These are phyloP conservation scores for Biston betularia DNA, from an alignment of 2,888 invertebrate species.

Conservation along the genomic window DNA sequence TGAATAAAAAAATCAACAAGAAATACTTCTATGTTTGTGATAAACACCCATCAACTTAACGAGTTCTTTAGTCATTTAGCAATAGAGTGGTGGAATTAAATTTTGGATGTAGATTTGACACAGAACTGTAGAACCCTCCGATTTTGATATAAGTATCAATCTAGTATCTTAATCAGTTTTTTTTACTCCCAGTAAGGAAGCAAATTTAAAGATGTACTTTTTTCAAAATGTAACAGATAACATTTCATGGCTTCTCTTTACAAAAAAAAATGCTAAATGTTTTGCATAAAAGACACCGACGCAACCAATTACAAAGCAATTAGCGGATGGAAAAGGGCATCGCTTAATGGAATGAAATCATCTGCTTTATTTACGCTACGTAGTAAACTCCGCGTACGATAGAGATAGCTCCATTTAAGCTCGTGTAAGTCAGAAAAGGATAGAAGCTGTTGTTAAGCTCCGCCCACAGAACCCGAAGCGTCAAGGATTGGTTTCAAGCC, in stretches of 20 bases:
- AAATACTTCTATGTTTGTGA: too few relatives aligned
- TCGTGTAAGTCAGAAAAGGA: slow-evolving; percentile 51
- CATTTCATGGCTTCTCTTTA: not conserved
- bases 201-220: too few relatives aligned
- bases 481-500: slow-evolving; percentile 74
- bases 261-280: not conserved
- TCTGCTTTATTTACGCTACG: slow-evolving; percentile 74
- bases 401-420: slow-evolving; percentile 48
- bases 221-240: too few relatives aligned
- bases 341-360: slow-evolving; percentile 76
- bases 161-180: too few relatives aligned
- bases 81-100: too few relatives aligned
- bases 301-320: slow-evolving; percentile 63
- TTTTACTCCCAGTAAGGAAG: too few relatives aligned
- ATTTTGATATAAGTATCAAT: too few relatives aligned
- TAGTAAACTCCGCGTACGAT: slow-evolving; percentile 67
- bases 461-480: slow-evolving; percentile 67
- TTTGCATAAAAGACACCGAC: slow-evolving; percentile 29
- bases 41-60: too few relatives aligned
- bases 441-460: slow-evolving; percentile 54
- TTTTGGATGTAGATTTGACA: too few relatives aligned
- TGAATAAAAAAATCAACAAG: too few relatives aligned
- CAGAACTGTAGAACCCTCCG: too few relatives aligned
- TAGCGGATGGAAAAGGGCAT: slow-evolving; percentile 64
- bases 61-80: too few relatives aligned